Conservation (phyloP, 2,888 invertebrate species). For the Limnephilus auricula region DNA sequence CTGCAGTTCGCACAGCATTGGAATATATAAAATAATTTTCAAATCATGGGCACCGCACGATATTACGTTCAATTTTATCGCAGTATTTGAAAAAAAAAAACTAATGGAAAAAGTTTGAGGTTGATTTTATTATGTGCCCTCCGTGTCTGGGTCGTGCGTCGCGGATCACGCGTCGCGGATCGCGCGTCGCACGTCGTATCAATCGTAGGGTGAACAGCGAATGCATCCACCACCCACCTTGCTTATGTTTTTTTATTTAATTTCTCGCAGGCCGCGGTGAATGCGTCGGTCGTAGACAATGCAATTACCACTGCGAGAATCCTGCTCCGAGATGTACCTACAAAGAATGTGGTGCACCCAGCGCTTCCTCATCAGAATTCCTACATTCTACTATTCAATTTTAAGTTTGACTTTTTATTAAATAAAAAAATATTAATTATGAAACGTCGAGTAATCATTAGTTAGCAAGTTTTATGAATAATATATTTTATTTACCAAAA, state of each 20-base stretch:
- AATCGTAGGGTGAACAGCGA: background rate
- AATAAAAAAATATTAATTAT: background rate
- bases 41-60: background rate
- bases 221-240: background rate
- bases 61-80: background rate
- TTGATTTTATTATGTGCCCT: background rate
- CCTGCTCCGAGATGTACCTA: background rate
- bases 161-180: background rate
- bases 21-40: background rate
- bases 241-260: conserved; percentile 17
- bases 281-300: conserved; percentile 59
- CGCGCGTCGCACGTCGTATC: background rate
- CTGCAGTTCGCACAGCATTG: too few species aligned
- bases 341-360: background rate
- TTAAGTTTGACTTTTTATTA: background rate
- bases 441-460: background rate
- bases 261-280: conserved; percentile 18
- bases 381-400: background rate
- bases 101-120: background rate
- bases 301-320: conserved; percentile 58
- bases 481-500: too few species aligned
- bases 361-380: background rate
- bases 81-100: background rate
- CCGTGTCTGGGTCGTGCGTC: background rate
- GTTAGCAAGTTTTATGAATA: background rate